Conservation (phyloP, 2,888 invertebrate species). For the Caenorhabditis afra region DNA sequence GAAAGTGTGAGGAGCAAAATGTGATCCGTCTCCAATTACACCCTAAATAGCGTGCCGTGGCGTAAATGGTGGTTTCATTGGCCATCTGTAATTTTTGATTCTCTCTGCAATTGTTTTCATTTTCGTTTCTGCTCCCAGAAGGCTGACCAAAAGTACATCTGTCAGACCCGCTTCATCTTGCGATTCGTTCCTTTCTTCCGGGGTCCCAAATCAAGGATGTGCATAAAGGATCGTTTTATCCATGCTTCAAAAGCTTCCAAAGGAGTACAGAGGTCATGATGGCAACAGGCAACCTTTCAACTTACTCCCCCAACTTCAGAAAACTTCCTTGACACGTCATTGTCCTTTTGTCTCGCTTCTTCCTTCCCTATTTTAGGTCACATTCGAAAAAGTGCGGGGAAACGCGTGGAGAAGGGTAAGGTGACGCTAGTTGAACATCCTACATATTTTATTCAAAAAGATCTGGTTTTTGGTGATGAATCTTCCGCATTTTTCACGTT, state of each 20-base stretch:
- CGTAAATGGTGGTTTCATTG: slow-evolving; percentile 20
- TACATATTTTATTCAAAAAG: slow-evolving; percentile 37
- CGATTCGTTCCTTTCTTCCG: slow-evolving; percentile 36
- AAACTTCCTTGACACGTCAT: slow-evolving; percentile 27
- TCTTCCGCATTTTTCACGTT: slow-evolving; percentile 26
- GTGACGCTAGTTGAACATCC: slow-evolving; percentile 35
- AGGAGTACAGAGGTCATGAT: slow-evolving; percentile 47
- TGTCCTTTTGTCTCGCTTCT: slow-evolving; percentile 15
- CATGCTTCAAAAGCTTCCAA: slow-evolving; percentile 52
- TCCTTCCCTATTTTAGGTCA: slow-evolving; percentile 7
- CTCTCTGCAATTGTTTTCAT: slow-evolving; percentile 7
- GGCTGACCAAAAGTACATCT: slow-evolving; percentile 32
- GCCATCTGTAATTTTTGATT: slow-evolving; percentile 45
- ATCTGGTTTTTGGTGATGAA: slow-evolving; percentile 23
- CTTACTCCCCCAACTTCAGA: slow-evolving; percentile 4
- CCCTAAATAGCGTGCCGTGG: slow-evolving; percentile 51
- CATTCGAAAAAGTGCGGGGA: slow-evolving; percentile 20
- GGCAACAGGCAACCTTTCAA: slow-evolving; percentile 43
- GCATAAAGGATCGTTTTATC: slow-evolving; percentile 44
- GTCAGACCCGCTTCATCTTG: slow-evolving; percentile 9
- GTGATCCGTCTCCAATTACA: slow-evolving; percentile 56
- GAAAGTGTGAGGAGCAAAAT: slow-evolving; percentile 27
- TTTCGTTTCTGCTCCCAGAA: neutral
- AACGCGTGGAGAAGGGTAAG: neutral
- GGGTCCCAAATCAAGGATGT: slow-evolving; percentile 40